Evolutionary conservation across 2,113 vertebrate genomes (phyloP), one percentile per base, ranked within the genome.

Genomic region (Danio rerio): DNA sequence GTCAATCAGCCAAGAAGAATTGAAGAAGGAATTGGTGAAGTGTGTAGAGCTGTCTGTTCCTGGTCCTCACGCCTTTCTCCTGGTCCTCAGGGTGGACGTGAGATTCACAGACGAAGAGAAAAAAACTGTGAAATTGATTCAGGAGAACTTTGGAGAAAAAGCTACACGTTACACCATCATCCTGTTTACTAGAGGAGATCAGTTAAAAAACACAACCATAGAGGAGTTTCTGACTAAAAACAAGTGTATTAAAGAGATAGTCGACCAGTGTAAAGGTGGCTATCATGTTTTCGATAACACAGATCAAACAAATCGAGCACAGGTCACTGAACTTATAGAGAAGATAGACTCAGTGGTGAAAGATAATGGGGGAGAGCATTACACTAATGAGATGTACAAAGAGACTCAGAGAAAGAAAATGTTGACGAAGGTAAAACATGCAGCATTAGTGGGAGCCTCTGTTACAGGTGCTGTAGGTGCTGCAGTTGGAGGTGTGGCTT

Each of bases 201-300:
- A 92, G 76, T 90, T 90, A 31, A 31, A 31, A 0, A 86, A 91
- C 70, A 91, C 70, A 52, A 75, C 91, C 0, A 31, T 87, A 53
- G 89, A 91, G 10, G 90, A 92, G 78, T 87, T 74, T 65, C 7
- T 86, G 15, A 16, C 3, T 8, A 5, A 53, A 40, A 45, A 90
- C 83, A 89, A 88, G 21, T 88, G 89, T 79, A 82, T 93, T 18
- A 85, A 89, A 45, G 78, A 89, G 62, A 89, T 93, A 10, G 88
- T 90, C 0, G 88, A 87, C 0, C 89, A 84, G 0, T 93, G 91
- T 40, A 89, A 91, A 47, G 87, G 91, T 40, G 81, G 90, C 52
- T 93, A 92, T 81, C 92, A 93, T 0, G 88, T 89, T 31, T 92
- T 93, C 82, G 90, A 92, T 87, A 93, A 93, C 89, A 91, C 82